Evolutionary conservation across 1,140 invertebrate genomes (phyloP).

Genomic region (Platorchestia sp.): DNA sequence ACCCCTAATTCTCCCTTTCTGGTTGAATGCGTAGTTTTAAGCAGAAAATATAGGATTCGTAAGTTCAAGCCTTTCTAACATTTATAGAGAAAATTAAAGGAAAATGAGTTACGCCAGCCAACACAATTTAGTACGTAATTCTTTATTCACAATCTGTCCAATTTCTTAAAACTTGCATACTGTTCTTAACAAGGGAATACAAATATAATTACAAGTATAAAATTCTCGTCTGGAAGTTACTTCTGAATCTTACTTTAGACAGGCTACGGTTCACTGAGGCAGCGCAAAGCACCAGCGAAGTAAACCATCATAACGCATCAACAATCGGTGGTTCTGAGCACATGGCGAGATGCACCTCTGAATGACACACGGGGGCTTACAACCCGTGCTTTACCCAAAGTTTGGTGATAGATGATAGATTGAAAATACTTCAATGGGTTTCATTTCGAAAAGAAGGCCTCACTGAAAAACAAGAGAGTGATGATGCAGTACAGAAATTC

Average conservation of each 20-base stretch:
- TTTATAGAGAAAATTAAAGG: not conserved
- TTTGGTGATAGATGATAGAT: not conserved
- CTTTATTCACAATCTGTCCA: conserved; percentile 49
- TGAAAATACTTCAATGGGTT: not conserved
- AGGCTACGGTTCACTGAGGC: not conserved
- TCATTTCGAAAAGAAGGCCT: not conserved
- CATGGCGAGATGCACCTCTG: not conserved
- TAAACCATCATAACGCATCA: not conserved
- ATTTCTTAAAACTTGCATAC: conserved; percentile 30
- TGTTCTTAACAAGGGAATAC: not conserved
- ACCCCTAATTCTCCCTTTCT: too few relatives aligned
- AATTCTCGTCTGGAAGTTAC: not conserved
- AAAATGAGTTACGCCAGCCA: not conserved
- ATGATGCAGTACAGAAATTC: not conserved
- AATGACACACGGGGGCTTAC: not conserved
- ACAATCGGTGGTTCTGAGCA: not conserved
- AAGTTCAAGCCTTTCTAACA: too few relatives aligned
- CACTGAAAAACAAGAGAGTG: too few relatives aligned
- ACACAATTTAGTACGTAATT: conserved; percentile 6
- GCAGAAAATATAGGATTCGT: too few relatives aligned
- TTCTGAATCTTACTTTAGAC: not conserved
- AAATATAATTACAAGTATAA: conserved; percentile 45
- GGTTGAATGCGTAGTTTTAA: too few relatives aligned
- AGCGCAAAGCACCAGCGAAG: not conserved
- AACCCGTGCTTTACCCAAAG: not conserved